A percentile compares a stretch with the other conserved stretches of the same genome.
These are phyloP conservation scores for Mionectes macconnelli DNA, from an alignment of 2,113 vertebrate genomes.

Conservation along the genomic window DNA sequence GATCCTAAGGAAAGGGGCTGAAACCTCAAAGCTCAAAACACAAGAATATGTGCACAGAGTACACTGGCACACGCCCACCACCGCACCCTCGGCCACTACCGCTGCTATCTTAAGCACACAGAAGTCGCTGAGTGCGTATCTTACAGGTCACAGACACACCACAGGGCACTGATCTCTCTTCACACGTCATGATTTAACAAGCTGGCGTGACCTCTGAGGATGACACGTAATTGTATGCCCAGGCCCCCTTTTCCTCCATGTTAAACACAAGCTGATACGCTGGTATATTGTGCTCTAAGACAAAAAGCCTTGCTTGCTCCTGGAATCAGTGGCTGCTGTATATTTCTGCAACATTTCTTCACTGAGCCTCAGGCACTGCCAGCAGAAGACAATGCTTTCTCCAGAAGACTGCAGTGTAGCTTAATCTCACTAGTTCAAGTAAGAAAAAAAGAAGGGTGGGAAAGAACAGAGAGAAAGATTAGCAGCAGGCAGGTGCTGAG, in stretches of 20 bases:
- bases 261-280: background rate
- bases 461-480: background rate
- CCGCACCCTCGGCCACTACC: background rate
- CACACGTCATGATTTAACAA: background rate
- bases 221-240: rapidly evolving
- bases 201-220: background rate
- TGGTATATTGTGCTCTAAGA: background rate
- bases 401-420: background rate
- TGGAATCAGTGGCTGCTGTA: background rate
- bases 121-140: background rate
- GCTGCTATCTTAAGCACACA: background rate
- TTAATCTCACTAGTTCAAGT: background rate
- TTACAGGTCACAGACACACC: background rate
- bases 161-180: background rate
- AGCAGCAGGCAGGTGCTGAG: background rate
- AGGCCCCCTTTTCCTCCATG: background rate
- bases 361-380: background rate
- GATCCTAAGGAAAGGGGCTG: background rate
- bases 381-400: background rate
- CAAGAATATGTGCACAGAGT: rapidly evolving
- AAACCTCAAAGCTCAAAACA: background rate
- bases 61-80: rapidly evolving
- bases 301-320: background rate
- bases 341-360: background rate
- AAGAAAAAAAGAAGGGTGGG: background rate